phyloP scores from a whole-genome alignment of 2,888 invertebrate species.

The Tetramorium bicarinatum region DNA sequence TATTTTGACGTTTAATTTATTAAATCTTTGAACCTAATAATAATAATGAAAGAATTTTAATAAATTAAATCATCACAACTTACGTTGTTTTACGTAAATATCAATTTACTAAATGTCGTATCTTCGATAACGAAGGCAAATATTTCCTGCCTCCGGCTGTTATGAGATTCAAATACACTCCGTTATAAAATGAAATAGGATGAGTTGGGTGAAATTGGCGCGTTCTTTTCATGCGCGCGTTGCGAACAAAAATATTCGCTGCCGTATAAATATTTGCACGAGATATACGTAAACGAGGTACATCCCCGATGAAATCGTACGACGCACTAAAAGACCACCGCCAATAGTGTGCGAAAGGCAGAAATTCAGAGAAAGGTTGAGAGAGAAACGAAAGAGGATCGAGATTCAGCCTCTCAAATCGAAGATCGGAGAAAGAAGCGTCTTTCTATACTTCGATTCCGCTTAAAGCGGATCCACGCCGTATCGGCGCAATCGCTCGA shows the following conservation, averaged over 20 bases:
- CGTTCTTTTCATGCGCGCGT: neutral
- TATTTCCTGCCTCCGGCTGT: neutral
- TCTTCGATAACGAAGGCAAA: constrained; percentile 19
- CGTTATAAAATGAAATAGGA: constrained; percentile 12
- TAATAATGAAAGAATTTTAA: neutral
- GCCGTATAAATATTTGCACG: constrained; percentile 28
- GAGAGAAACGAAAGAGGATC: neutral
- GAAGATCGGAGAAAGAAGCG: neutral
- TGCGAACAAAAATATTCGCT: constrained; percentile 31
- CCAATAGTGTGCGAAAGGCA: neutral
- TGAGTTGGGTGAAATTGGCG: constrained; percentile 9
- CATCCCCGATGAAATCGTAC: neutral
- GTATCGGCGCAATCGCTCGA: constrained; percentile 61
- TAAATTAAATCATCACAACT: neutral
- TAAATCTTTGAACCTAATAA: neutral
- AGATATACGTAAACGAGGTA: constrained; percentile 5
- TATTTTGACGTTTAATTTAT: neutral
- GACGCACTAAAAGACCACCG: constrained; percentile 25
- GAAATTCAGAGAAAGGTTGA: neutral
- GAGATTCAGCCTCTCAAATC: constrained; percentile 3
- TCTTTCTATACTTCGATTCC: constrained; percentile 45
- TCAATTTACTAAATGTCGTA: constrained; percentile 25
- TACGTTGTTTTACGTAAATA: constrained; percentile 4
- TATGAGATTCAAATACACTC: neutral
- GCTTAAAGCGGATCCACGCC: constrained; percentile 43